Evolutionary conservation across 2,113 vertebrate species (phyloP).

Genomic region (Microtus montanus): DNA sequence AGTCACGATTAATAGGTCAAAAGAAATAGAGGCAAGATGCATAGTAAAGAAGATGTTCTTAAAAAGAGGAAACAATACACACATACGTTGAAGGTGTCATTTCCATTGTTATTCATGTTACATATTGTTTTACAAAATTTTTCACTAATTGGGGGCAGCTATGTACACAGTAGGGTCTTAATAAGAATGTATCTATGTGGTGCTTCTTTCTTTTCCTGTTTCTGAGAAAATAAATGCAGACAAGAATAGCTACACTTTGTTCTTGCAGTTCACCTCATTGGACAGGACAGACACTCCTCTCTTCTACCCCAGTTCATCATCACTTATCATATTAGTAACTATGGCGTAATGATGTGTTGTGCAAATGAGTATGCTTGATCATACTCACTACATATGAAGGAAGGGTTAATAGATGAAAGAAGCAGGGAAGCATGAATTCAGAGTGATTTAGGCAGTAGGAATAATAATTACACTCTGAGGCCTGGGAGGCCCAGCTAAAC

Average conservation of each 20-base stretch:
- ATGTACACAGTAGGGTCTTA: neutral
- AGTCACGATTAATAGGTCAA: neutral
- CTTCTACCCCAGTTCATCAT: conserved; percentile 4
- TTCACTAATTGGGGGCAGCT: conserved; percentile 7
- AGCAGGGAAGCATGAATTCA: conserved; percentile 45
- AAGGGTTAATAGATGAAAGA: conserved; percentile 52
- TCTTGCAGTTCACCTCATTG: neutral
- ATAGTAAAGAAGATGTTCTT: neutral
- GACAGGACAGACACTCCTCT: neutral
- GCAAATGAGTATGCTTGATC: conserved; percentile 16
- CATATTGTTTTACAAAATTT: conserved; percentile 49
- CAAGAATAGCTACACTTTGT: neutral
- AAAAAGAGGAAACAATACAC: conserved; percentile 14
- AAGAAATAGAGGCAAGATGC: neutral
- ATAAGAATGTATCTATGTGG: neutral
- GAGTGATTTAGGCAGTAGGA: conserved; percentile 36
- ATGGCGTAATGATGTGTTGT: neutral
- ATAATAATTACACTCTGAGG: conserved; percentile 56
- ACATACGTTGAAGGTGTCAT: neutral
- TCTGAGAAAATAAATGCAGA: conserved; percentile 24
- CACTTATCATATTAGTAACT: conserved; percentile 30
- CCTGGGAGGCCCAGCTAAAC: conserved; percentile 43
- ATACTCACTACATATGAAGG: conserved; percentile 9
- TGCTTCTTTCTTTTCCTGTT: conserved; percentile 42
- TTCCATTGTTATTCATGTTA: neutral